These are phyloP conservation scores for Brenthis ino DNA, from an alignment of 2,888 invertebrate species.

Conservation along the genomic window DNA sequence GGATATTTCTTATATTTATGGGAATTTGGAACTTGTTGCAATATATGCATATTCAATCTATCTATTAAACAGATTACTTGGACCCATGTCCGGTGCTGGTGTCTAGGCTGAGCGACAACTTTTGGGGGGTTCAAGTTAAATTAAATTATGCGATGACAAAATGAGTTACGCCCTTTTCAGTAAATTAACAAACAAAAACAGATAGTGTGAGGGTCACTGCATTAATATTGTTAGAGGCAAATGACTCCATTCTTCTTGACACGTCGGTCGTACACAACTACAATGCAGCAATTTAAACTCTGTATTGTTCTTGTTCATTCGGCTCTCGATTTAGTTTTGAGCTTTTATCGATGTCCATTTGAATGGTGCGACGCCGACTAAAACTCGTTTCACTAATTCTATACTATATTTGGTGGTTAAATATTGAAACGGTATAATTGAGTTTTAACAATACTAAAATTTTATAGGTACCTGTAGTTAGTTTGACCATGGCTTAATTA, in stretches of 20 bases:
- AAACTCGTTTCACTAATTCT: conserved; percentile 44
- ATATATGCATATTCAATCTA: too few species aligned
- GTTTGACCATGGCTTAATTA: too few species aligned
- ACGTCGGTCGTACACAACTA: conserved; percentile 60
- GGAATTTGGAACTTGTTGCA: too few species aligned
- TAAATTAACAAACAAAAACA: conserved; percentile 83
- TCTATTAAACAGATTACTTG: conserved; percentile 52
- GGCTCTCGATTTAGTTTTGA: conserved; percentile 69
- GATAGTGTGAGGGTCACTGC: conserved; percentile 75
- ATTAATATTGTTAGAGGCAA: conserved; percentile 79
- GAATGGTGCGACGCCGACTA: conserved; percentile 44
- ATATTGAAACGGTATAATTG: conserved; percentile 4
- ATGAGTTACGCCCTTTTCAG: conserved; percentile 82
- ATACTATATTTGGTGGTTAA: conserved; percentile 7
- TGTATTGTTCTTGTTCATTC: conserved; percentile 74
- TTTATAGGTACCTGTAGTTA: too few species aligned
- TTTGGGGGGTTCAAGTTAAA: conserved; percentile 72
- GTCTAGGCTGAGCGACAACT: conserved; percentile 53
- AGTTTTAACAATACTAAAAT: conserved; percentile 1
- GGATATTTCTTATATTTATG: too few species aligned
- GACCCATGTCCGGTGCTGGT: conserved; percentile 62
- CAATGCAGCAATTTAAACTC: conserved; percentile 71
- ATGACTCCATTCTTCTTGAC: conserved; percentile 78
- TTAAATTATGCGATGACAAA: conserved; percentile 81
- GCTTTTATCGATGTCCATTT: conserved; percentile 72